These are phyloP conservation scores for Phortica okadai DNA, from an alignment of 2,888 invertebrate species.

Conservation along the genomic window DNA sequence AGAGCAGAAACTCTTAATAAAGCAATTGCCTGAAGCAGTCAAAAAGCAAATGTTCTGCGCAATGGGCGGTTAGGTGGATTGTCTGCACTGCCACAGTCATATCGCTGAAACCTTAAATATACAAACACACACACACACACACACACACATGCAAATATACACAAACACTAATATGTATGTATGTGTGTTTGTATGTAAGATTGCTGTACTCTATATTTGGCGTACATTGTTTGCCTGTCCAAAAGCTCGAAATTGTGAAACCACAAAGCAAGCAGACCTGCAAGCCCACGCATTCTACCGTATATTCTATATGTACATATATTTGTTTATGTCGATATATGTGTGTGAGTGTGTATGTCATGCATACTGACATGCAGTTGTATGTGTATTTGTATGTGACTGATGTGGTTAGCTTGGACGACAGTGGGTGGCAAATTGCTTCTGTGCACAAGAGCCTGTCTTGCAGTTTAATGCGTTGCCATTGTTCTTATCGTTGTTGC, in stretches of 20 bases:
- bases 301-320: no score
- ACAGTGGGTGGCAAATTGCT: no score
- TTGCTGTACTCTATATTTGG: constrained; percentile 18
- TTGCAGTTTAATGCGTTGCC: background rate
- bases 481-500: background rate
- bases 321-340: background rate
- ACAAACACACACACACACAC: background rate
- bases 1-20: constrained; percentile 75
- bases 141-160: constrained; percentile 19
- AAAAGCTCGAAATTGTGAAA: constrained; percentile 23
- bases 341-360: background rate
- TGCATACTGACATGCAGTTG: background rate
- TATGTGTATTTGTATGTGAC: background rate
- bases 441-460: background rate
- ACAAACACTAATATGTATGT: background rate
- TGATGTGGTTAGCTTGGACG: background rate
- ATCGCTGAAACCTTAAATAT: background rate
- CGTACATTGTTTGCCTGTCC: constrained; percentile 41
- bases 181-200: constrained; percentile 6
- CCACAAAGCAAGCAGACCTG: constrained; percentile 21
- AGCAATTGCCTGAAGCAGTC: constrained; percentile 75
- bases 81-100: constrained; percentile 57
- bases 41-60: constrained; percentile 67
- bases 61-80: constrained; percentile 30
- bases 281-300: constrained; percentile 14